phyloP scores from a whole-genome alignment of 2,113 vertebrate species.

The Neodontobutis hainanensis region DNA sequence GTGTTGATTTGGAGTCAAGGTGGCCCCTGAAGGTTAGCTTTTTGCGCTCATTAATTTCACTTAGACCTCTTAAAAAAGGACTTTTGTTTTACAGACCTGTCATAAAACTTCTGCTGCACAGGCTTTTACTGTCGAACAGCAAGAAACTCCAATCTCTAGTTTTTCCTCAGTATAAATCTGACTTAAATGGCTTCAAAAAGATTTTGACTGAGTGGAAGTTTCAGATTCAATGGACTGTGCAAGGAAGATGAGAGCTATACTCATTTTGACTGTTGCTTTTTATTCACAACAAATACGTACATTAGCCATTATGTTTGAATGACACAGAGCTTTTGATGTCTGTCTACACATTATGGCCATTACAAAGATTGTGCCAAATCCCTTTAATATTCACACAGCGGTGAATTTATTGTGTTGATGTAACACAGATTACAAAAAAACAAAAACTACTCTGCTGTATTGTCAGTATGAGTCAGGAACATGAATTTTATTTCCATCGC shows the following conservation, averaged over 20 bases:
- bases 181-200: not conserved
- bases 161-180: conserved; percentile 1
- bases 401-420: not conserved
- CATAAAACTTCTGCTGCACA: not conserved
- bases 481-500: not conserved
- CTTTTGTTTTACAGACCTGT: not conserved
- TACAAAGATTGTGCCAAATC: conserved; percentile 18
- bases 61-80: not conserved
- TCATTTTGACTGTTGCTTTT: too few species aligned
- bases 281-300: not conserved
- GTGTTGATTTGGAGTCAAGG: not conserved
- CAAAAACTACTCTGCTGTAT: too few species aligned
- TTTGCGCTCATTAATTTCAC: too few species aligned
- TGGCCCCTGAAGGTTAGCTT: not conserved
- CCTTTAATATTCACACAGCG: conserved; percentile 23
- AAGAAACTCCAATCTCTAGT: not conserved
- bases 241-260: too few species aligned
- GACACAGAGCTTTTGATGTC: conserved; percentile 23
- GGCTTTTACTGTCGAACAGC: not conserved
- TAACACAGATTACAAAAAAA: not conserved
- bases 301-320: not conserved
- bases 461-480: too few species aligned
- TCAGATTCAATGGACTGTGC: not conserved
- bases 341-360: conserved; percentile 1
- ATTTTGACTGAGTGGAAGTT: not conserved